These are phyloP conservation scores for Macrobrachium rosenbergii DNA, from an alignment of 1,140 invertebrate species.

Conservation along the genomic window DNA sequence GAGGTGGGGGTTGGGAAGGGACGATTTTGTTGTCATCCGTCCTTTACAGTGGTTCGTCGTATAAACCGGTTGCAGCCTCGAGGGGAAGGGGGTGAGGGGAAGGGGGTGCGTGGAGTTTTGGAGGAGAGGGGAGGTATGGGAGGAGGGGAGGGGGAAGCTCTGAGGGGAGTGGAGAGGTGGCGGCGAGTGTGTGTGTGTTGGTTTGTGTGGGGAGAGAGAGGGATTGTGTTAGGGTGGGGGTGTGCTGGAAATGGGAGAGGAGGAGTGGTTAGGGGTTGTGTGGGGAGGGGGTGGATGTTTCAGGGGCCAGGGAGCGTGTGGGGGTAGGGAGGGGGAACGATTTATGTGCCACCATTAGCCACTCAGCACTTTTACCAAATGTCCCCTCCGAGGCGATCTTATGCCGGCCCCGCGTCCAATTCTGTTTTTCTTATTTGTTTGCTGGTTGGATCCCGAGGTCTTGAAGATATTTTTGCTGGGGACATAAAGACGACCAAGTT, in stretches of 20 bases:
- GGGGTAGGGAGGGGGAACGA: slow-evolving; percentile 44
- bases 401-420: slow-evolving; percentile 62
- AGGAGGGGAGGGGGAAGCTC: no score
- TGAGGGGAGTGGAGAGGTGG: not conserved
- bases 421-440: slow-evolving; percentile 64
- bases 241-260: no score
- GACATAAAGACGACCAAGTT: slow-evolving; percentile 31
- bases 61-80: no score
- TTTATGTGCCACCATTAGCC: slow-evolving; percentile 63
- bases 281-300: no score
- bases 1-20: no score
- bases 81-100: not conserved
- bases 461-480: slow-evolving; percentile 45
- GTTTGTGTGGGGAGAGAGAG: not conserved
- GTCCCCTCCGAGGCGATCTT: slow-evolving; percentile 62
- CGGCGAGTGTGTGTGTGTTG: not conserved
- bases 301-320: no score
- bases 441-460: slow-evolving; percentile 33
- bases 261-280: no score
- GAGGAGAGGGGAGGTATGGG: no score
- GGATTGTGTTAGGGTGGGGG: not conserved
- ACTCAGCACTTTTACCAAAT: slow-evolving; percentile 64
- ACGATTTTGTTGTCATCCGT: no score
- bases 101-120: not conserved
- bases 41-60: no score